Evolutionary conservation across 1,140 invertebrate genomes (phyloP).

Genomic region (Drosophila gunungcola): DNA sequence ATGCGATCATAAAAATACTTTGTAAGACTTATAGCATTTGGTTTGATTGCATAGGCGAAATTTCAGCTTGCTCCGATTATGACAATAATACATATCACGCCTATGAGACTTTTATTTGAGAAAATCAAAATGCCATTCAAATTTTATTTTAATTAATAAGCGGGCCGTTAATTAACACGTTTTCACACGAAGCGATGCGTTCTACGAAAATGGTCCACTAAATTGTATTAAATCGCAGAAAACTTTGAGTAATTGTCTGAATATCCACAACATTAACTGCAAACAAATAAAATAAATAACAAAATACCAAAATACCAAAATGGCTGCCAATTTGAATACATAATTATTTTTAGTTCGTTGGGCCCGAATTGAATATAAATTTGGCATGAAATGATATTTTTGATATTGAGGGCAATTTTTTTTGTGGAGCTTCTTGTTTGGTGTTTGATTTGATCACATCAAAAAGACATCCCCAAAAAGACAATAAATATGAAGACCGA

Average conservation of each 20-base stretch:
- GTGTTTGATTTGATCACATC: conserved; percentile 35
- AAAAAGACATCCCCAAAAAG: conserved; percentile 16
- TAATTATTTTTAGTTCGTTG: conserved; percentile 22
- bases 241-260: conserved; percentile 40
- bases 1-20: conserved; percentile 52
- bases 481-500: neutral
- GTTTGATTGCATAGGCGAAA: conserved; percentile 33
- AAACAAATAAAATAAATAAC: conserved; percentile 38
- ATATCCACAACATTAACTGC: conserved; percentile 45
- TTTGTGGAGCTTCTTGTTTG: conserved; percentile 9
- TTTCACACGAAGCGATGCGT: conserved; percentile 62
- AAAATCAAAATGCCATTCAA: conserved; percentile 22
- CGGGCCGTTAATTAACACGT: conserved; percentile 67
- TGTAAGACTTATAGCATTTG: conserved; percentile 60
- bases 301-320: conserved; percentile 49
- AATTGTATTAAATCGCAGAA: conserved; percentile 44
- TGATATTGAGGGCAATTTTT: conserved; percentile 69
- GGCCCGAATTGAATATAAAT: conserved; percentile 79
- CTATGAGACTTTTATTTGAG: conserved; percentile 17
- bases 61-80: conserved; percentile 41
- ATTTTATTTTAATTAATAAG: conserved; percentile 34
- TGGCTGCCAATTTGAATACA: conserved; percentile 43
- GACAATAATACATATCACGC: conserved; percentile 56
- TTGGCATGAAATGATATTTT: conserved; percentile 82
- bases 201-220: conserved; percentile 46